Evolutionary conservation across 1,140 invertebrate species (phyloP), one percentile per base, ranked within the genome.

Genomic region (Meloidogyne floridensis): DNA sequence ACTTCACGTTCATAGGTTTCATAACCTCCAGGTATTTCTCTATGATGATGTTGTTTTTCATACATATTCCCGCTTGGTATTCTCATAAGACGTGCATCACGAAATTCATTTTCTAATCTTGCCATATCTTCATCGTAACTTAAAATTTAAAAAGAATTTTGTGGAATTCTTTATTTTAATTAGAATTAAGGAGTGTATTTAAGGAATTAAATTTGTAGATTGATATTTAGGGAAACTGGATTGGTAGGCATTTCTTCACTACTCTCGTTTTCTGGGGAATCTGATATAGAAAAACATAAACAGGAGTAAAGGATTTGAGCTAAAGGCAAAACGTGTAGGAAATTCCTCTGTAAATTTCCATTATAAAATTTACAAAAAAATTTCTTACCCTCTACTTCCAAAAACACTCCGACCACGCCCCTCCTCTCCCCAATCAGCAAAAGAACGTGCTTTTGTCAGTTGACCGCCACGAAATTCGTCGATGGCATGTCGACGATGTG

Each of bases 51-150:
- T 10, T 75, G 83, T 53, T 72, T 65, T 47, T 84, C 83, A 75
- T 84, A 75, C 77, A 84, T 80, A 70, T 73, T 82, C 51, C 83
- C 83, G 51, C 59, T 83, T 69, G 83, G 83, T 73, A 84, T 42
- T 53, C 78, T 75, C 76, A 84, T 83, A 47, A 84, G 73, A 54
- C 65, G 83, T 54, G 83, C 75, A 73, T 84, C 83, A 77, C 83
- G 83, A 72, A 84, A 84, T 74, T 84, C 83, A 74, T 83, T 83
- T 69, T 84, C 83, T 74, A 84, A 72, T 42, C 77, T 84, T 43
- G 83, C 83, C 83, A 84, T 84, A 72, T 84, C 83, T 7, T 85
- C 83, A 59, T 85, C 83, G 72, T 84, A 81, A 42, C 83, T 84
- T 42, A 75, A 59, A 15, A 15, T 32, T 32, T 32, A 32, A 32